Conservation (phyloP, 2,113 vertebrate genomes). For the Microcebus griseorufus region DNA sequence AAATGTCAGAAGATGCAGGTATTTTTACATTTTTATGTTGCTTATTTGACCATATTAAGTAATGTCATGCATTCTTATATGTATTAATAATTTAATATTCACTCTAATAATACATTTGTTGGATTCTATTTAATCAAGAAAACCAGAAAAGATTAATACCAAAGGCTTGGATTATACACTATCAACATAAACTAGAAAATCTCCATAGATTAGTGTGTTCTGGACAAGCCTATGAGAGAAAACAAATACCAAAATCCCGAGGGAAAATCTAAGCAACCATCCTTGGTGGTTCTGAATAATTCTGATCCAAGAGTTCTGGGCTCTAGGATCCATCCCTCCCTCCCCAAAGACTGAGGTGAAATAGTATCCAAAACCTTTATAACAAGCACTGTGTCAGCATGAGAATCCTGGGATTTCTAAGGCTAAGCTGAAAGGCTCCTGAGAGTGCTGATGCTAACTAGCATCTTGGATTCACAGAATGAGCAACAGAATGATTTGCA, state of each 20-base stretch:
- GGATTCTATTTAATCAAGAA: neutral
- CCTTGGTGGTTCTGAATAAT: neutral
- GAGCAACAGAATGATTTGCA: constrained; percentile 10
- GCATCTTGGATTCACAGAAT: constrained; percentile 2
- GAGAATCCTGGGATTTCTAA: neutral
- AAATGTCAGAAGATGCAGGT: neutral
- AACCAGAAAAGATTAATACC: neutral
- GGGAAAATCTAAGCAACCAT: neutral
- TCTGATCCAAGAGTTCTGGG: neutral
- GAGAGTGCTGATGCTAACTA: constrained; percentile 2
- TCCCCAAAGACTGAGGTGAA: neutral
- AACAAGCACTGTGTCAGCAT: neutral
- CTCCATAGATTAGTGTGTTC: neutral
- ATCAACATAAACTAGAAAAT: neutral
- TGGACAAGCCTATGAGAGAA: neutral
- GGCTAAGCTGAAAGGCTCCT: constrained; percentile 4
- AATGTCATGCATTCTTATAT: neutral
- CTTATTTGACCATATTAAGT: neutral
- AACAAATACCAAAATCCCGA: neutral
- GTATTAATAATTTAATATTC: neutral
- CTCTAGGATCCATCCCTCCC: neutral
- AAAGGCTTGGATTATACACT: neutral
- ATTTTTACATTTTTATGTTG: neutral
- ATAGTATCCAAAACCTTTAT: neutral
- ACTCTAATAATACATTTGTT: neutral